Conservation (phyloP, 37 sponge, comb jelly and placozoan species). For the Lycopodina hypogea region DNA sequence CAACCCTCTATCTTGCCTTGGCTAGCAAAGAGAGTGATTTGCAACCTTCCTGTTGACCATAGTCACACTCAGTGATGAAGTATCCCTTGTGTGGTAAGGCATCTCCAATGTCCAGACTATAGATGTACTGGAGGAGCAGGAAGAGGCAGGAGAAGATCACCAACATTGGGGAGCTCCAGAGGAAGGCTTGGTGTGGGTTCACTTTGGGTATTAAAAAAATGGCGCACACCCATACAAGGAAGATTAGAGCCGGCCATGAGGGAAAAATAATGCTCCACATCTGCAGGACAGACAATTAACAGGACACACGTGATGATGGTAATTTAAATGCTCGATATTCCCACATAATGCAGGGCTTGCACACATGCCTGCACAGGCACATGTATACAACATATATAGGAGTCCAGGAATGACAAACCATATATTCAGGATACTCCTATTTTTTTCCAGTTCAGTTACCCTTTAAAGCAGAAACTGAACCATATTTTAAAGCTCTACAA, state of each 20-base stretch:
- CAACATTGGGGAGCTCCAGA: conserved; percentile 56
- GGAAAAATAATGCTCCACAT: conserved; percentile 69
- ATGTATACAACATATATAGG: no score
- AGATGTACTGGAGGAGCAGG: conserved; percentile 50
- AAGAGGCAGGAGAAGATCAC: conserved; percentile 45
- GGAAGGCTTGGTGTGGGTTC: conserved; percentile 36
- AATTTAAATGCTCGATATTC: no score
- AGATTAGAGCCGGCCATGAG: conserved; percentile 60
- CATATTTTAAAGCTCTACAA: no score
- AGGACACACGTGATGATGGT: no score
- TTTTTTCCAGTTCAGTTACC: no score
- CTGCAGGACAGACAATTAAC: no score
- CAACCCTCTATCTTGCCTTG: conserved; percentile 12
- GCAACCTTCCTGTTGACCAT: neutral
- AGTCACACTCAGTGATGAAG: conserved; percentile 3
- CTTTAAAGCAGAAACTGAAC: no score
- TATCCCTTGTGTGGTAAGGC: neutral
- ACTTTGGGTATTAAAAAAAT: conserved; percentile 65
- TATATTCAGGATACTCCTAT: no score
- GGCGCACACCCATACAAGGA: conserved; percentile 65
- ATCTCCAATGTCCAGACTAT: conserved; percentile 46
- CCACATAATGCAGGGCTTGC: no score
- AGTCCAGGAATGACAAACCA: no score
- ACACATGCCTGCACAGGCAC: no score
- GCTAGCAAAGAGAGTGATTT: conserved; percentile 17